Percentiles rank a stretch among this genome's conserved stretches.
Evolutionary conservation across 2,888 invertebrate species (phyloP).

Genomic region (Sinelater perroti): DNA sequence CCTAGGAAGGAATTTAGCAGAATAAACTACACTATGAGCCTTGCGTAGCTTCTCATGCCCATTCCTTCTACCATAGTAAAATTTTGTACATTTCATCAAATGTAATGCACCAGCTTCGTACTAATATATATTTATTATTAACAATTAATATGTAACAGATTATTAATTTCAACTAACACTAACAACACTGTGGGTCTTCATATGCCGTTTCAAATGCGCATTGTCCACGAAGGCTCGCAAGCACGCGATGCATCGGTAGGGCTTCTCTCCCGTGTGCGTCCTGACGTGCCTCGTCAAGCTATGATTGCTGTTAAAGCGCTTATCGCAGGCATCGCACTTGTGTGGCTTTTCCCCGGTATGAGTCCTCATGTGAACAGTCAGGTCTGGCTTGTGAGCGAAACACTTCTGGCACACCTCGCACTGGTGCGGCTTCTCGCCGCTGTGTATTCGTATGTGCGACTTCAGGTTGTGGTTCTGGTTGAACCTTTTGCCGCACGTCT

Average conservation of each 20-base stretch:
- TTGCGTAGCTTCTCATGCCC: too few species aligned
- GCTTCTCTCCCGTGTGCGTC: constrained; percentile 29
- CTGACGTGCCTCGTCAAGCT: constrained; percentile 28
- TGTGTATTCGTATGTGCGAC: constrained; percentile 29
- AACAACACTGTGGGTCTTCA: constrained; percentile 24
- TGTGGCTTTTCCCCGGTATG: constrained; percentile 32
- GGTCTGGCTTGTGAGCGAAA: constrained; percentile 28
- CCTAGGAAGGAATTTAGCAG: too few species aligned
- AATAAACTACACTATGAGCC: too few species aligned
- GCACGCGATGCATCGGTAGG: constrained; percentile 20
- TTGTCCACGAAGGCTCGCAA: constrained; percentile 29
- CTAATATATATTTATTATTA: too few species aligned
- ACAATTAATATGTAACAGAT: background rate
- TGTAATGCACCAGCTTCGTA: too few species aligned
- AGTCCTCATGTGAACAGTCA: constrained; percentile 27
- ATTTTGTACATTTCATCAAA: too few species aligned
- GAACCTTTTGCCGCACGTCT: constrained; percentile 42
- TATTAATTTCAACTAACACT: background rate
- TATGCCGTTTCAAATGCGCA: constrained; percentile 28
- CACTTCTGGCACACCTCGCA: constrained; percentile 25
- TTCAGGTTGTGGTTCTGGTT: constrained; percentile 37
- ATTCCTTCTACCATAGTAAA: too few species aligned
- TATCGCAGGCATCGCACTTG: constrained; percentile 20
- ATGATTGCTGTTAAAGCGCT: constrained; percentile 29
- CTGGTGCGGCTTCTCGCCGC: constrained; percentile 27